A percentile compares a stretch with the other conserved stretches of the same genome.
These are phyloP conservation scores for Eupsilia transversa DNA, from an alignment of 2,888 invertebrate species.

Conservation along the genomic window DNA sequence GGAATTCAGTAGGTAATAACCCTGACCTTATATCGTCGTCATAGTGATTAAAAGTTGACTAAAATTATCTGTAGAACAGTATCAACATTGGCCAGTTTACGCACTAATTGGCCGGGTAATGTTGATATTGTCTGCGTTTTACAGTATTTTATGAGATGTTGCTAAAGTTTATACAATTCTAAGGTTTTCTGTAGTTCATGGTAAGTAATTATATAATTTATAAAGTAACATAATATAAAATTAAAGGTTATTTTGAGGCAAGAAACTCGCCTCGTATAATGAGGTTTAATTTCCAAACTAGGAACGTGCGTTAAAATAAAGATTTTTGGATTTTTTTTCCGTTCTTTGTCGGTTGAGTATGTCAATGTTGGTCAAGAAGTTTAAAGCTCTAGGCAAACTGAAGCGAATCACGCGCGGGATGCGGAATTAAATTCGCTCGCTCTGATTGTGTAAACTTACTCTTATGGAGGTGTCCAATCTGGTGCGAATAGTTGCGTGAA, in stretches of 20 bases:
- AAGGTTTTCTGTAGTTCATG: conserved; percentile 21
- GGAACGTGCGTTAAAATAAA: neutral
- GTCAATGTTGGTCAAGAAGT: too few relatives aligned
- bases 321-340: neutral
- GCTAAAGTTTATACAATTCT: conserved; percentile 57
- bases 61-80: conserved; percentile 29
- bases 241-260: neutral
- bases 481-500: neutral
- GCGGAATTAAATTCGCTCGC: neutral
- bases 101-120: conserved; percentile 20
- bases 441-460: neutral
- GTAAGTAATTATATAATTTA: neutral
- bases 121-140: conserved; percentile 42
- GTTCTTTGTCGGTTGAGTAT: neutral
- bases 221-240: neutral
- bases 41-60: conserved; percentile 38
- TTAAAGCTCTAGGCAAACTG: neutral
- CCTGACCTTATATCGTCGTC: conserved; percentile 46
- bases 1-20: conserved; percentile 39
- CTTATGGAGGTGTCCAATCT: neutral
- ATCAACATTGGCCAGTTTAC: conserved; percentile 13
- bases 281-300: neutral
- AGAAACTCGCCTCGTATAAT: neutral
- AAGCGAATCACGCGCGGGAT: neutral
- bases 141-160: conserved; percentile 54